Base-by-base conservation (phyloP, 2,888 invertebrate species). In the Orgyia antiqua region DNA sequence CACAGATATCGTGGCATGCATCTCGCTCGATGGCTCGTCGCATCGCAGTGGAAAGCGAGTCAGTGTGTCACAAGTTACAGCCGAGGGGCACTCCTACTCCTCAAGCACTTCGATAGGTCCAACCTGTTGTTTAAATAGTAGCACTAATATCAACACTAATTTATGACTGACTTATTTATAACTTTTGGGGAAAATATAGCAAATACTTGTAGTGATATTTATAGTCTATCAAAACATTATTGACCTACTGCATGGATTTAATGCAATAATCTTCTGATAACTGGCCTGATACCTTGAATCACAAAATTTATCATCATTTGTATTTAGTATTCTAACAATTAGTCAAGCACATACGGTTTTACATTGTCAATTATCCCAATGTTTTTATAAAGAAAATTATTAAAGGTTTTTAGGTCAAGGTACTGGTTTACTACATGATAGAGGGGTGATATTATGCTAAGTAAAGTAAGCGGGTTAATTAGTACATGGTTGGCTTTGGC, bases 41-140 rank as follows among this genome's bases (percentile, higher is more conserved):
- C 43, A 17, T 23, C 21, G 48, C 48, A 56, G 53, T 73, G 77
- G 84, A 87, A 87, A 87, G 84, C 80, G 76, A 87, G 87, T 83
- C 84, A 86, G 86, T 87, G 66, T 87, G 87, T 84, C 87, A 82
- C 58, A 15, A 15, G 15, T 15, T 6, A 15, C 15, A 15, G 47
- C 31, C 50, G 34, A 36, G 36, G 26, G 48, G 43, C 51, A 45
- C 46, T 51, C 54, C 51, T 45, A 8, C 26, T 44, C 27, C 36
- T 45, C 33, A 54, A 39, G 61, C 62, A 4, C 10, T 12, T 55
- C 46, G 48, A 51, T 55, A 54, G 49, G 64, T 64, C 58, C 67
- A 63, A 69, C 65, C 59, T 9, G 54, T 48, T 45, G 51, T 52
- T 62, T 57, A 42, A 53, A 51, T 55, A 58, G 50, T 51, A 46